Percentiles rank a stretch among this genome's conserved stretches.
phyloP scores from a whole-genome alignment of 2,888 invertebrate genomes.

The Thymelicus sylvestris region DNA sequence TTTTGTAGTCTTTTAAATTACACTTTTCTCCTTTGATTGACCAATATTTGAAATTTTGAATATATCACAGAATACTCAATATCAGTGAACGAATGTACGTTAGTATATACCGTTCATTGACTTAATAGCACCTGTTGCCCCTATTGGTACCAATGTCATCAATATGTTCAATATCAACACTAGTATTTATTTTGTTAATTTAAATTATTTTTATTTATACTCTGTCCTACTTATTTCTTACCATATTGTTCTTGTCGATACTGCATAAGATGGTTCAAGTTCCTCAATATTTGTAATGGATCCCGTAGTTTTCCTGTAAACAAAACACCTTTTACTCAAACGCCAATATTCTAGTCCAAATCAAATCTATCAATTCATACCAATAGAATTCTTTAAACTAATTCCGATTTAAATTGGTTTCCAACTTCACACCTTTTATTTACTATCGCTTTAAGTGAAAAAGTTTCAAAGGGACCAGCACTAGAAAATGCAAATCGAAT shows the following conservation, averaged over 20 bases:
- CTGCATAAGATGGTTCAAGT: slow-evolving; percentile 71
- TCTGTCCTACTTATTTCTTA: slow-evolving; percentile 46
- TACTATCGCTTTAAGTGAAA: slow-evolving; percentile 33
- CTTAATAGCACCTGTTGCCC: no score
- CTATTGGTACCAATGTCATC: no score
- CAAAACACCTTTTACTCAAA: slow-evolving; percentile 34
- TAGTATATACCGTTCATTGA: no score
- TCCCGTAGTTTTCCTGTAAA: slow-evolving; percentile 72
- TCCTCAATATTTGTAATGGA: slow-evolving; percentile 72
- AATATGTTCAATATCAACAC: no score
- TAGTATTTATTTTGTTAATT: no score
- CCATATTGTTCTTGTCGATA: slow-evolving; percentile 72
- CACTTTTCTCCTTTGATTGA: no score
- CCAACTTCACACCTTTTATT: slow-evolving; percentile 34
- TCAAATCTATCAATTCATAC: background rate
- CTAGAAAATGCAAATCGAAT: slow-evolving; percentile 35
- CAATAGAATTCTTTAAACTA: slow-evolving; percentile 15
- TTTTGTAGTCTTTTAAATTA: no score
- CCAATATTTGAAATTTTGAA: no score
- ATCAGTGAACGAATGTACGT: no score
- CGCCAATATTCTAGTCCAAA: background rate
- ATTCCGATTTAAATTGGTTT: slow-evolving; percentile 29
- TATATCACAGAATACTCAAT: no score
- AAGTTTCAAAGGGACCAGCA: slow-evolving; percentile 33
- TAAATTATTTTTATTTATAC: no score